phyloP scores from a whole-genome alignment of 2,797 vertebrate genomes.

The Cuculus canorus region DNA sequence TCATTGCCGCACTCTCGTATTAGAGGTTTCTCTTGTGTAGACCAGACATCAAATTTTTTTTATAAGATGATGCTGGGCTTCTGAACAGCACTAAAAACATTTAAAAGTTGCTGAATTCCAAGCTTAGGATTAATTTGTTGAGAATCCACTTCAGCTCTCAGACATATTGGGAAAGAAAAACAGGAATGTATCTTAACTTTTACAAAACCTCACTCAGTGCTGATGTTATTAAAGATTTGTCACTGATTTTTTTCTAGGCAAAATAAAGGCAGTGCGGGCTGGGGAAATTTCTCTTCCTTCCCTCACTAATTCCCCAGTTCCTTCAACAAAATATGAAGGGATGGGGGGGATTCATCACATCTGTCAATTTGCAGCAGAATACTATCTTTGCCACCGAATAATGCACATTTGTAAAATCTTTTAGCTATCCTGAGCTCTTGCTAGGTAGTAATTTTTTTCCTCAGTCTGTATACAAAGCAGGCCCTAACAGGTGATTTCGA shows the following conservation, averaged over 20 bases:
- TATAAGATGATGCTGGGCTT: background rate
- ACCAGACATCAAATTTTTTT: background rate
- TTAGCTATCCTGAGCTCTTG: background rate
- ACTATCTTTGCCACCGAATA: background rate
- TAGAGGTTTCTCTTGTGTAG: background rate
- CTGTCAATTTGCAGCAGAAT: background rate
- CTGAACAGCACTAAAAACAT: background rate
- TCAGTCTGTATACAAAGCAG: background rate
- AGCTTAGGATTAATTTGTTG: background rate
- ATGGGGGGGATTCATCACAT: background rate
- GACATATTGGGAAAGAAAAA: background rate
- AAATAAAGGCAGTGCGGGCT: background rate
- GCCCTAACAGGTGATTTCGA: background rate
- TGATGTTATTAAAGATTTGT: background rate
- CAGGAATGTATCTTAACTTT: background rate
- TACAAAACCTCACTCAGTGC: background rate
- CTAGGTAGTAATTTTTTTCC: background rate
- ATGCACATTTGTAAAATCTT: background rate
- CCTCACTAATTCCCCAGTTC: background rate
- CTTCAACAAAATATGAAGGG: background rate
- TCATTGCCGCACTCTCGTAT: background rate
- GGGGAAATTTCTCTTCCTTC: background rate
- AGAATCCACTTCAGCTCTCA: background rate
- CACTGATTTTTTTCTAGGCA: background rate
- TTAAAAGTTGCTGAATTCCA: background rate